Evolutionary conservation across 2,113 vertebrate genomes (phyloP).

Genomic region (Heterochromis multidens): DNA sequence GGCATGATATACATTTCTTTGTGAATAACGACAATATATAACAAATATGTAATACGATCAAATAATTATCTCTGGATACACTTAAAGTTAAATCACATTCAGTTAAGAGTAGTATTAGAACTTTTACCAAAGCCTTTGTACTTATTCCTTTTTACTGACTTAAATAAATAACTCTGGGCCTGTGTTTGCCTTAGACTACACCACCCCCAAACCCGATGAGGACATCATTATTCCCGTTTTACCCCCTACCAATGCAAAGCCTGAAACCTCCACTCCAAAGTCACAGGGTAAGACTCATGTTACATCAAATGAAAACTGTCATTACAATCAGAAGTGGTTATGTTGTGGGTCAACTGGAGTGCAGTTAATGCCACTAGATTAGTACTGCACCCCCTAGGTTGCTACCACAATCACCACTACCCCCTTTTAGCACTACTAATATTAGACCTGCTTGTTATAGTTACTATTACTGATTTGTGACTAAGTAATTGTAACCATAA

Average conservation of each 20-base stretch:
- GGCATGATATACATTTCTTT: background rate
- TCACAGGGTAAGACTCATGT: conserved; percentile 27
- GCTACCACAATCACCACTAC: background rate
- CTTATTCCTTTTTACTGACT: background rate
- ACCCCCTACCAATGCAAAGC: background rate
- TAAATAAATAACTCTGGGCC: background rate
- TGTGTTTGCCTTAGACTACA: conserved; percentile 4
- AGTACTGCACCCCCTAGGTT: background rate
- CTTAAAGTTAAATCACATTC: background rate
- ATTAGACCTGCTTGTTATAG: background rate
- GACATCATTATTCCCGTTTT: background rate
- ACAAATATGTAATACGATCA: background rate
- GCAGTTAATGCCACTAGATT: background rate
- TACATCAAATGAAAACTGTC: background rate
- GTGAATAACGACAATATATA: background rate
- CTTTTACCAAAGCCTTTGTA: background rate
- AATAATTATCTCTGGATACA: background rate
- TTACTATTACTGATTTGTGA: background rate
- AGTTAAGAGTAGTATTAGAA: background rate
- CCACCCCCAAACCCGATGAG: conserved; percentile 3
- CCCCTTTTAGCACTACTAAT: background rate
- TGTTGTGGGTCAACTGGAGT: background rate
- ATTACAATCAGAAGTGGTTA: background rate
- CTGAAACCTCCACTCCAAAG: conserved; percentile 48
- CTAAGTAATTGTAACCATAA: background rate